These are phyloP conservation scores for Magallana nippona DNA, from an alignment of 2,888 invertebrate genomes.

Conservation along the genomic window DNA sequence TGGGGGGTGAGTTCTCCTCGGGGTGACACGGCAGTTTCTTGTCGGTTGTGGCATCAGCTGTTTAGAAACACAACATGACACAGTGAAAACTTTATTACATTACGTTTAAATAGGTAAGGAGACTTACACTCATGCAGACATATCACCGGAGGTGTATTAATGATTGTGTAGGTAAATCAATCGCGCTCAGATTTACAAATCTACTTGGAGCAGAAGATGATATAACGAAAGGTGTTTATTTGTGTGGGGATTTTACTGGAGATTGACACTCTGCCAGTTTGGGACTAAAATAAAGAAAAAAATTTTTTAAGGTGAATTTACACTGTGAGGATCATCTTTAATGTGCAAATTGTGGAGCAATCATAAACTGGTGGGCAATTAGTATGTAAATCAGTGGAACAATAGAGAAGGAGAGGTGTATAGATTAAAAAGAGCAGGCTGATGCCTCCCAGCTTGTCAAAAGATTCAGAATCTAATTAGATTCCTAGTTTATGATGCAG, in stretches of 20 bases:
- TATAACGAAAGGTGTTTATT: neutral
- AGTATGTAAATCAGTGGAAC: conserved; percentile 7
- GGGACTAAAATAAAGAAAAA: neutral
- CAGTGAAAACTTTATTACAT: too few species aligned
- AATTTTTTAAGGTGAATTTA: too few species aligned
- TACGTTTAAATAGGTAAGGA: neutral
- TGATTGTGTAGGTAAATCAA: neutral
- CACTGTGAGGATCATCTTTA: neutral
- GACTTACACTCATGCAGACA: neutral
- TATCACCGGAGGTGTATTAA: neutral
- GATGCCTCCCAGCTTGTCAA: too few species aligned
- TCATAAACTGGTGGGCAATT: neutral
- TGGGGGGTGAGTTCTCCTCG: neutral
- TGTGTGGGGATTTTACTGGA: neutral
- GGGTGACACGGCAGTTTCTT: conserved; percentile 2
- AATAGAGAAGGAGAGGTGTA: neutral
- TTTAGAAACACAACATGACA: neutral
- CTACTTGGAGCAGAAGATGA: conserved; percentile 7
- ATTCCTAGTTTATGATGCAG: neutral
- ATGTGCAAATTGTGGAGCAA: neutral
- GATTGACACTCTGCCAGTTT: neutral
- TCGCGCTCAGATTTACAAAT: neutral
- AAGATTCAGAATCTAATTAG: neutral
- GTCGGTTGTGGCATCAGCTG: neutral
- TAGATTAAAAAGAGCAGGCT: neutral